A percentile compares a stretch with the other conserved stretches of the same genome.
phyloP scores from a whole-genome alignment of 2,888 invertebrate species.

The Bedellia somnulentella region DNA sequence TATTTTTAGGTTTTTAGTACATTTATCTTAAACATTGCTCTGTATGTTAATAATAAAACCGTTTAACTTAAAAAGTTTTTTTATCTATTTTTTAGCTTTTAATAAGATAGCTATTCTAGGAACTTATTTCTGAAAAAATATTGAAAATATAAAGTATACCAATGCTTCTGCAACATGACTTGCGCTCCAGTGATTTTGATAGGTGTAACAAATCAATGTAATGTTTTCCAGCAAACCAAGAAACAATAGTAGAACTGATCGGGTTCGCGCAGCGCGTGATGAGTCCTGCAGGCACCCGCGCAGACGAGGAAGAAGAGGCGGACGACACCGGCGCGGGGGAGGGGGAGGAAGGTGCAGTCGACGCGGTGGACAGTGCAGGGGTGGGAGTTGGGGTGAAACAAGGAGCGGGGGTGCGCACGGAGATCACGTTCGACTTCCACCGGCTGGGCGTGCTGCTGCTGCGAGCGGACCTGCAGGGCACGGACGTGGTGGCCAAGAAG shows the following conservation, averaged over 20 bases:
- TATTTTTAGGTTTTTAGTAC: no score
- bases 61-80: no score
- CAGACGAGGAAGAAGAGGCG: not conserved
- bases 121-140: no score
- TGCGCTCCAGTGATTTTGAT: no score
- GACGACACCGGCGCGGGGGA: not conserved
- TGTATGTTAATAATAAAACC: no score
- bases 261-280: constrained; percentile 74
- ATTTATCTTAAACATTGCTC: no score
- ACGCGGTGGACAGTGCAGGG: constrained; percentile 1
- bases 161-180: no score
- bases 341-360: not conserved
- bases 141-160: no score
- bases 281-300: not conserved
- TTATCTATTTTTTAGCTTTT: no score
- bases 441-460: constrained; percentile 85
- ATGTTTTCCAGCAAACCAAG: constrained; percentile 77
- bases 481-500: constrained; percentile 75
- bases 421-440: constrained; percentile 91
- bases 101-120: no score
- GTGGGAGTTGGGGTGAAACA: constrained; percentile 10
- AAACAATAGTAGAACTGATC: constrained; percentile 90
- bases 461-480: constrained; percentile 75
- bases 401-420: constrained; percentile 53
- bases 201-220: no score